A percentile compares a stretch with the other conserved stretches of the same genome.
Evolutionary conservation across 1,140 invertebrate species (phyloP).

Genomic region (Agraylea sexmaculata): DNA sequence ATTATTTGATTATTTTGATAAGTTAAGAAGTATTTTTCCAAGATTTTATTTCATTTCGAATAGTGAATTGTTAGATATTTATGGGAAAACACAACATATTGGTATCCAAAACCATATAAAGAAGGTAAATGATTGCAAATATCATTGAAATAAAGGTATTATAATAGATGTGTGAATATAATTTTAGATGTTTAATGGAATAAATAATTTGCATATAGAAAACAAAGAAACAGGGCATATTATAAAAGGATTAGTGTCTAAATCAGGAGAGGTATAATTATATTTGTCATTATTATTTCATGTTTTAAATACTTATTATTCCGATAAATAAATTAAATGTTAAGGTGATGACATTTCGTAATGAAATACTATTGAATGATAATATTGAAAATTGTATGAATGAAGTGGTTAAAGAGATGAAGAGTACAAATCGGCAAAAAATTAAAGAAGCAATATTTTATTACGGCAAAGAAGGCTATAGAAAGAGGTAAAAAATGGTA

Average conservation of each 20-base stretch:
- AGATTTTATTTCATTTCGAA: conserved; percentile 90
- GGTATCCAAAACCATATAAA: conserved; percentile 86
- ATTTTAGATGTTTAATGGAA: conserved; percentile 80
- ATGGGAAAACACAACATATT: conserved; percentile 68
- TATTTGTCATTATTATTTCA: too few species aligned
- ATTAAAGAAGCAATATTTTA: conserved; percentile 80
- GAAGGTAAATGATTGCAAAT: too few species aligned
- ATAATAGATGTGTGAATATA: conserved; percentile 11
- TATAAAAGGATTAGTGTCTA: too few species aligned
- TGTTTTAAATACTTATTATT: too few species aligned
- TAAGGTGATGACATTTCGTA: conserved; percentile 63
- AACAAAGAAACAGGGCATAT: too few species aligned
- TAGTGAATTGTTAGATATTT: conserved; percentile 77
- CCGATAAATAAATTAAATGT: conserved; percentile 3
- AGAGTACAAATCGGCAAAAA: conserved; percentile 66
- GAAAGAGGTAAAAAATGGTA: too few species aligned
- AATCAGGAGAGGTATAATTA: too few species aligned
- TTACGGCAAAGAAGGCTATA: conserved; percentile 64
- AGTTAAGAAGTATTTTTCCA: conserved; percentile 75
- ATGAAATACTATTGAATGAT: conserved; percentile 45
- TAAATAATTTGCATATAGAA: conserved; percentile 59
- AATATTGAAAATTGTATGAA: conserved; percentile 89
- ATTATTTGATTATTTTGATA: conserved; percentile 77
- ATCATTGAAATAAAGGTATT: too few species aligned
- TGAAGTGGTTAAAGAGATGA: conserved; percentile 70